Evolutionary conservation across 2,113 vertebrate species (phyloP).

Genomic region (Suncus etruscus): DNA sequence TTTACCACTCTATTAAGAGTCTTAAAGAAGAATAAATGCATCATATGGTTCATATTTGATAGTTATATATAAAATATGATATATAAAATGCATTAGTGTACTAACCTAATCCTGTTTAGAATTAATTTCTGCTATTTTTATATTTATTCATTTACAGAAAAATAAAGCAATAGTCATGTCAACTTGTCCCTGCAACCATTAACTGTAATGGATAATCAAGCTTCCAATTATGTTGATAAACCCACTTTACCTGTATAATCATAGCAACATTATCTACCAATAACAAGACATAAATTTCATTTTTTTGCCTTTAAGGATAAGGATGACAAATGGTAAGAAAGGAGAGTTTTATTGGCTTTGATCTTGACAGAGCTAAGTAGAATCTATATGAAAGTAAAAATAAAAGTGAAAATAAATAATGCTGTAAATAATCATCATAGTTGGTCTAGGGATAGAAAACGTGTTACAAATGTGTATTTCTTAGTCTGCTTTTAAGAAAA

Average conservation of each 20-base stretch:
- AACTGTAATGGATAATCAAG: conserved; percentile 80
- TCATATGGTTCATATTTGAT: not conserved
- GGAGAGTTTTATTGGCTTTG: conserved; percentile 78
- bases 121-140: not conserved
- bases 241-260: conserved; percentile 84
- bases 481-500: conserved; percentile 46
- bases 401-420: conserved; percentile 80
- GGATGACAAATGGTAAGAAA: conserved; percentile 69
- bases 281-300: conserved; percentile 80
- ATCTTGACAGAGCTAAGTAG: conserved; percentile 78
- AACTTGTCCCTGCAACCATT: conserved; percentile 72
- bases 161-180: conserved; percentile 55
- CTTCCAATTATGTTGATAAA: conserved; percentile 86
- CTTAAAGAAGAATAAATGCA: not conserved
- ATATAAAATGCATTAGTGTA: conserved; percentile 57
- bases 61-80: not conserved
- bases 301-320: conserved; percentile 81
- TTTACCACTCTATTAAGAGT: not conserved
- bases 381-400: conserved; percentile 63
- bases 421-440: conserved; percentile 64
- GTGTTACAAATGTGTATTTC: conserved; percentile 57
- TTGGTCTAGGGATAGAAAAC: conserved; percentile 79
- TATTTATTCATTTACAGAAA: too few relatives aligned
- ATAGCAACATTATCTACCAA: conserved; percentile 80
- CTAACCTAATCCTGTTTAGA: conserved; percentile 41